Evolutionary conservation across 2,797 vertebrate species (phyloP).

Genomic region (Nyctibius grandis): DNA sequence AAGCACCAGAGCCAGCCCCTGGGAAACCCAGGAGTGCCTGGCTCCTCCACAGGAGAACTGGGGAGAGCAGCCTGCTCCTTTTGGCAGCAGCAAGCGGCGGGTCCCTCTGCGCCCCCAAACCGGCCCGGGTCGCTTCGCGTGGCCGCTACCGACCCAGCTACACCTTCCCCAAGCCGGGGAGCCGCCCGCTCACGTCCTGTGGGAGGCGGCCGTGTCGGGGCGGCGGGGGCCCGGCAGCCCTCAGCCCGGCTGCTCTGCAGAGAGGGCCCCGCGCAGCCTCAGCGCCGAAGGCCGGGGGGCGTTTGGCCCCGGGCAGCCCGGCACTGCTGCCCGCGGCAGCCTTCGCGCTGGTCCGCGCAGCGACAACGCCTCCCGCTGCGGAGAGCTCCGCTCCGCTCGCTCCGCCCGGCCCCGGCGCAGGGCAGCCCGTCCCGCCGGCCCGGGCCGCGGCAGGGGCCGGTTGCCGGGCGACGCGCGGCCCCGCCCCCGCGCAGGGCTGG

Average conservation of each 20-base stretch:
- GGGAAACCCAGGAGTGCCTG: background rate
- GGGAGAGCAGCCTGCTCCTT: background rate
- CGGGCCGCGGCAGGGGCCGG: background rate
- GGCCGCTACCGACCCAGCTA: too few relatives aligned
- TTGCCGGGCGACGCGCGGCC: background rate
- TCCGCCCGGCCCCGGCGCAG: too few relatives aligned
- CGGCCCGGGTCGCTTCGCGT: background rate
- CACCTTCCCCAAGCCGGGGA: background rate
- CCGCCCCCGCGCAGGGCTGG: conserved; percentile 1
- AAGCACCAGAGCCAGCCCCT: background rate
- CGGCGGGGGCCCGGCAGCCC: too few relatives aligned
- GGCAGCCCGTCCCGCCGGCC: background rate
- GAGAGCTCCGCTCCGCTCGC: background rate
- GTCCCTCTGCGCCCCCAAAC: background rate
- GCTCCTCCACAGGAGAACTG: background rate
- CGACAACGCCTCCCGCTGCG: background rate
- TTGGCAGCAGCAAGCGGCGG: background rate
- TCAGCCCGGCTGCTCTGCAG: background rate
- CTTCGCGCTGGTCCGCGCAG: background rate
- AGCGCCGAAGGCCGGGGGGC: background rate
- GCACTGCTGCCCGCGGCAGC: background rate
- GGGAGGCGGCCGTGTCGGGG: background rate
- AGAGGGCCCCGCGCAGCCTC: background rate
- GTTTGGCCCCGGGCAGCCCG: background rate
- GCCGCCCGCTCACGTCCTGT: background rate